Conservation (phyloP, 2,797 vertebrate genomes). For the Phaenicophaeus curvirostris region DNA sequence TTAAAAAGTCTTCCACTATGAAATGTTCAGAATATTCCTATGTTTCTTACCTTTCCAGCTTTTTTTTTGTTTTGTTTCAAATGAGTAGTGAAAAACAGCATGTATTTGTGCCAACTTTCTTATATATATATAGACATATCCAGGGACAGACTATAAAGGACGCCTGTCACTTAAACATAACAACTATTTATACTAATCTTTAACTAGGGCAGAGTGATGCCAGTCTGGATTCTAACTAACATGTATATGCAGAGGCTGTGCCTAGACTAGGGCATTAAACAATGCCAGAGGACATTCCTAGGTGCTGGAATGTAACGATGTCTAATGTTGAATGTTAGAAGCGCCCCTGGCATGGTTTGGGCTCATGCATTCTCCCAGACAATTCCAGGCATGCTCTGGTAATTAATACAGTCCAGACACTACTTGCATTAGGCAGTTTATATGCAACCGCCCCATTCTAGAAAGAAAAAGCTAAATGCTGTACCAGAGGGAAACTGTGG, state of each 20-base stretch:
- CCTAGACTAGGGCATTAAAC: neutral
- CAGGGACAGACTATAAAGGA: neutral
- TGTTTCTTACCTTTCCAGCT: neutral
- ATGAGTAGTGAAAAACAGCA: neutral
- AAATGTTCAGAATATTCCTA: neutral
- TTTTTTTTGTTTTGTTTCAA: neutral
- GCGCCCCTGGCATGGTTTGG: neutral
- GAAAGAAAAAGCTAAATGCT: neutral
- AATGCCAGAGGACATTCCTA: neutral
- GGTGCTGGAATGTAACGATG: neutral
- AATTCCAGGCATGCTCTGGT: neutral
- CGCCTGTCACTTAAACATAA: neutral
- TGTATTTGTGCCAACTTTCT: neutral
- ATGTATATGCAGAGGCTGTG: neutral
- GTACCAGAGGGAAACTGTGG: neutral
- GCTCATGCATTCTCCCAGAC: neutral
- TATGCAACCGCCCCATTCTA: neutral
- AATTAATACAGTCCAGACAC: neutral
- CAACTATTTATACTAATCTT: neutral
- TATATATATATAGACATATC: neutral
- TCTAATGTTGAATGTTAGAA: neutral
- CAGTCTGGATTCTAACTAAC: neutral
- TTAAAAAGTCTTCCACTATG: neutral
- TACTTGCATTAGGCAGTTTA: neutral
- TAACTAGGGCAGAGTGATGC: neutral